Conservation (phyloP, 2,113 vertebrate genomes). For the Amphiprion percula region DNA sequence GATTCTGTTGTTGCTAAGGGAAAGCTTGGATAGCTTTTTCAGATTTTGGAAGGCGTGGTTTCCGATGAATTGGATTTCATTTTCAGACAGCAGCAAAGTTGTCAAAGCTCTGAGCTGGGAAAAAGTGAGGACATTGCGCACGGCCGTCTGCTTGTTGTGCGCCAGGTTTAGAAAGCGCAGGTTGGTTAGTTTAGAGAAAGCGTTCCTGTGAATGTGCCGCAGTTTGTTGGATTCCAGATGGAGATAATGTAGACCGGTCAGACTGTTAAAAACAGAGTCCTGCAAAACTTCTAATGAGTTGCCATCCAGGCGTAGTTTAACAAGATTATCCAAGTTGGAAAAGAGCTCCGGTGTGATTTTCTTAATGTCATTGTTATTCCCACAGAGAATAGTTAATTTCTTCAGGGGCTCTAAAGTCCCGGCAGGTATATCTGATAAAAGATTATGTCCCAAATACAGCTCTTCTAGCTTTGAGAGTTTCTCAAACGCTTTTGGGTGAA, state of each 20-base stretch:
- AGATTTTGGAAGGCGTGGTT: slow-evolving; percentile 90
- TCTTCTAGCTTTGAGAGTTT: slow-evolving; percentile 90
- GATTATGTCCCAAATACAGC: slow-evolving; percentile 95
- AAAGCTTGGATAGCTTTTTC: slow-evolving; percentile 87
- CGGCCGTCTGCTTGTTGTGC: slow-evolving; percentile 89
- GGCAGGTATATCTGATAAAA: slow-evolving; percentile 83
- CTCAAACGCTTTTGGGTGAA: slow-evolving; percentile 92
- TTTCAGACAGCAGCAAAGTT: slow-evolving; percentile 90
- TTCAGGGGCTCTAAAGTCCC: slow-evolving; percentile 88
- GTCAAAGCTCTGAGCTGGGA: slow-evolving; percentile 87
- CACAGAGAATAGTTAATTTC: slow-evolving; percentile 90
- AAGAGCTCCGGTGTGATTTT: slow-evolving; percentile 87
- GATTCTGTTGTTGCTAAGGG: slow-evolving; percentile 90
- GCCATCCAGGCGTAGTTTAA: slow-evolving; percentile 92
- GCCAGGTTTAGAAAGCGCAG: slow-evolving; percentile 94
- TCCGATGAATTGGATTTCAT: slow-evolving; percentile 88
- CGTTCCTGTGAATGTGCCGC: slow-evolving; percentile 89
- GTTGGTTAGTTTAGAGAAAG: slow-evolving; percentile 88
- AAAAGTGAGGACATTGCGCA: slow-evolving; percentile 87
- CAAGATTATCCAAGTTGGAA: slow-evolving; percentile 85
- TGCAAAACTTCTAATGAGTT: slow-evolving; percentile 88
- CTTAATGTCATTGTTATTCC: slow-evolving; percentile 90
- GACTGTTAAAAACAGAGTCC: slow-evolving; percentile 88
- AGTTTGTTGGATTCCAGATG: slow-evolving; percentile 94
- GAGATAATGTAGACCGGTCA: slow-evolving; percentile 90